These are phyloP conservation scores for Sciaenops ocellatus DNA, from an alignment of 2,797 vertebrate species.

Conservation along the genomic window DNA sequence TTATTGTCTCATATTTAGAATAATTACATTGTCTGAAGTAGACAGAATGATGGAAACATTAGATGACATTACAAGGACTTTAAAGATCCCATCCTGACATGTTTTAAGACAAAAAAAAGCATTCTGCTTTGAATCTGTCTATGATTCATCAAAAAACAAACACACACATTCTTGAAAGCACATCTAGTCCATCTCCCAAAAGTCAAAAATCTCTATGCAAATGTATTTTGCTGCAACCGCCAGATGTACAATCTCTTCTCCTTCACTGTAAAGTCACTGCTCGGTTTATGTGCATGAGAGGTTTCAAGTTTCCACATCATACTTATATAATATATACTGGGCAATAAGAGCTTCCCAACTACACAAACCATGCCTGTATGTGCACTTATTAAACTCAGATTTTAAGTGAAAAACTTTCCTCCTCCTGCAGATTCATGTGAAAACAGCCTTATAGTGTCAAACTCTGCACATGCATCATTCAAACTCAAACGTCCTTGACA, in stretches of 20 bases:
- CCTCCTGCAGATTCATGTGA: neutral
- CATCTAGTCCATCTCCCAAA: neutral
- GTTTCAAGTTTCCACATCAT: no score
- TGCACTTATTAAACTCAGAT: neutral
- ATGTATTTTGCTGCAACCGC: neutral
- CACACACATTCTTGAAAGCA: conserved; percentile 9
- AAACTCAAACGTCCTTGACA: neutral
- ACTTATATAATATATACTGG: neutral
- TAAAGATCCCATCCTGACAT: neutral
- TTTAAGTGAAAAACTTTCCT: neutral
- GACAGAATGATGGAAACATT: conserved; percentile 41
- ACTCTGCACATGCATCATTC: neutral
- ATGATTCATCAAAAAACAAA: neutral
- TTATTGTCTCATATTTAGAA: conserved; percentile 7
- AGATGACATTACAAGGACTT: conserved; percentile 13
- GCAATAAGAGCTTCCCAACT: neutral
- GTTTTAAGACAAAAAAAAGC: neutral
- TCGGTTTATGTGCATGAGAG: neutral
- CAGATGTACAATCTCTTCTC: conserved; percentile 19
- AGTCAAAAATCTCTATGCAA: neutral
- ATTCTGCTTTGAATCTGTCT: conserved; percentile 8
- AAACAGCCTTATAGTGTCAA: neutral
- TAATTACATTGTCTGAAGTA: conserved; percentile 18
- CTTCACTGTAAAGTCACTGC: neutral
- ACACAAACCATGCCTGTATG: neutral